Conservation (phyloP, 92 coral and sea anemone species). For the Hydrozoanthus gracilis region DNA sequence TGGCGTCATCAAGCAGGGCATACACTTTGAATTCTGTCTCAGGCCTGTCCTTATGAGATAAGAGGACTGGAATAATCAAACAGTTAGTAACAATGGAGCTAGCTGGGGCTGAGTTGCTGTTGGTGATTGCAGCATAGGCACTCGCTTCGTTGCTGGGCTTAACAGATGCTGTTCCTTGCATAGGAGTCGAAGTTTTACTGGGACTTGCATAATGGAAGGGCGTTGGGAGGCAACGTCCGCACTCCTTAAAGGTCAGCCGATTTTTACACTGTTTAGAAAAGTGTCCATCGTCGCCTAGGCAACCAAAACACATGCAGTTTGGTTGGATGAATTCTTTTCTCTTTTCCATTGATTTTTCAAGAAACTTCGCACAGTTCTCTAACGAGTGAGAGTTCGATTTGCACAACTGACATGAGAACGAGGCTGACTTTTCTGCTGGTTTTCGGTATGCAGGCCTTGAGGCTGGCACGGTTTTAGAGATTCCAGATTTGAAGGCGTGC, state of each 20-base stretch:
- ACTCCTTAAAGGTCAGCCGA: conserved; percentile 13
- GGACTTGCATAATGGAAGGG: conserved; percentile 6
- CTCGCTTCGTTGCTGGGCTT: conserved; percentile 26
- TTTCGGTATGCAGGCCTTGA: conserved; percentile 11
- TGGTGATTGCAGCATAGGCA: background rate
- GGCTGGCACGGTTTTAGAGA: conserved; percentile 30
- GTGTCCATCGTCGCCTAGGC: conserved; percentile 6
- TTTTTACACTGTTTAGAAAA: conserved; percentile 20
- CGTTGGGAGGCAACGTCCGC: conserved; percentile 15
- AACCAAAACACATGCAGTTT: conserved; percentile 12
- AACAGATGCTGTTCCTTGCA: conserved; percentile 9
- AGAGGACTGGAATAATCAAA: conserved; percentile 56
- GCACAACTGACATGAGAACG: conserved; percentile 44
- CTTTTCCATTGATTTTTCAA: conserved; percentile 21
- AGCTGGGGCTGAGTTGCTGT: conserved; percentile 17
- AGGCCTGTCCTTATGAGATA: conserved; percentile 62
- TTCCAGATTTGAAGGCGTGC: conserved; percentile 27
- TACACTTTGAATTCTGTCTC: conserved; percentile 49
- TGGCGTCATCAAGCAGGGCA: conserved; percentile 65
- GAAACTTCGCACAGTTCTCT: conserved; percentile 17
- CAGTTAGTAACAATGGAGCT: conserved; percentile 26
- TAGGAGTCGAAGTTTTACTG: conserved; percentile 9
- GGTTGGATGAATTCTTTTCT: conserved; percentile 4
- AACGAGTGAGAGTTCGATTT: conserved; percentile 27
- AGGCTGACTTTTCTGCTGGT: conserved; percentile 18